Conservation (phyloP, 2,113 vertebrate species). For the Plectropomus leopardus region DNA sequence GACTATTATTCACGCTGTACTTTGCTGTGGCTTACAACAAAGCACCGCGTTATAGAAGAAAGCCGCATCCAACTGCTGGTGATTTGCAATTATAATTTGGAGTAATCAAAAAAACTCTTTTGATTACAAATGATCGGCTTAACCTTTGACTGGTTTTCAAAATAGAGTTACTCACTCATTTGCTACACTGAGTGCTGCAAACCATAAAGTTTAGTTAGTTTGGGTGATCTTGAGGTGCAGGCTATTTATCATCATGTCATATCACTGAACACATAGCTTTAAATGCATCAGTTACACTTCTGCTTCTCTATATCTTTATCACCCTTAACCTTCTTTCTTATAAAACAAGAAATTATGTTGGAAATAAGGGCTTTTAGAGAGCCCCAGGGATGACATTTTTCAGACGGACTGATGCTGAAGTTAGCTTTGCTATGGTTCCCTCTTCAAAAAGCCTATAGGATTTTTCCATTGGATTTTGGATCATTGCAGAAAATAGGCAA, state of each 20-base stretch:
- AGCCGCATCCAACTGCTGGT: slow-evolving; percentile 10
- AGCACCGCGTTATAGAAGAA: slow-evolving; percentile 15
- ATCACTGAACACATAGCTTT: not conserved
- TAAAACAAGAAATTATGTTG: not conserved
- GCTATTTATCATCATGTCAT: not conserved
- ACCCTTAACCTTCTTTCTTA: too few relatives aligned
- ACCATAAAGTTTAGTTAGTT: slow-evolving; percentile 21
- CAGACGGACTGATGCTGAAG: too few relatives aligned
- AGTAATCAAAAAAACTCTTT: slow-evolving; percentile 27
- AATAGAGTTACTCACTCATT: slow-evolving; percentile 1
- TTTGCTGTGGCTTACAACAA: slow-evolving; percentile 38
- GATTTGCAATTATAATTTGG: slow-evolving; percentile 43
- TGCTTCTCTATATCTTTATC: too few relatives aligned
- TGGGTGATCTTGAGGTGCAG: slow-evolving; percentile 7
- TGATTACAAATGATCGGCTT: slow-evolving; percentile 38
- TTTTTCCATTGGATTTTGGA: too few relatives aligned
- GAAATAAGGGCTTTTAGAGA: too few relatives aligned
- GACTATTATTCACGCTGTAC: slow-evolving; percentile 64
- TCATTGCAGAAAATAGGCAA: too few relatives aligned
- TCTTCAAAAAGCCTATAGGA: too few relatives aligned
- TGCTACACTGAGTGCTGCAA: not conserved
- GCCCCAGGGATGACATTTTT: too few relatives aligned
- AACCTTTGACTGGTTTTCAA: slow-evolving; percentile 28
- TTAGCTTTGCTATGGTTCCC: too few relatives aligned
- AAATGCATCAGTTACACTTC: not conserved